Evolutionary conservation across 2,797 vertebrate species (phyloP), one percentile per base, ranked within the genome.

Genomic region (Bradypodion ventrale): DNA sequence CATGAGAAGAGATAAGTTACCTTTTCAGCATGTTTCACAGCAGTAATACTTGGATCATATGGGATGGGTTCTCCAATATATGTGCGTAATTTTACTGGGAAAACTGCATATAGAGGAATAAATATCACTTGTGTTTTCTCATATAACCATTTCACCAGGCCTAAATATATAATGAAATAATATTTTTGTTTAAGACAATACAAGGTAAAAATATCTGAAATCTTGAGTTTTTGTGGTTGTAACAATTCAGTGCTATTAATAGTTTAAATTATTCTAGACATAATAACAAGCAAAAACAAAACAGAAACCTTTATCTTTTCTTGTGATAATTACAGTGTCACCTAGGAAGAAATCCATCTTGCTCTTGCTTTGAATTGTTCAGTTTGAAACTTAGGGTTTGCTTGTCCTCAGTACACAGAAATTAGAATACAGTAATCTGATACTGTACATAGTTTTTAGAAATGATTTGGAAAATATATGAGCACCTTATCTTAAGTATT

Each of bases 41-140:
- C 95, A 19, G 94, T 97, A 23, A 97, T 27, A 88, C 97, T 96
- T 0, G 98, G 97, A 84, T 99, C 98, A 0, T 98, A 98, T 0
- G 97, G 97, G 92, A 99, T 99, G 37, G 98, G 98, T 88, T 99
- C 97, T 40, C 98, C 98, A 37, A 99, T 96, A 85, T 97, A 99
- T 0, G 98, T 99, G 52, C 97, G 95, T 60, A 99, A 97, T 92
- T 99, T 99, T 66, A 99, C 98, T 5, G 98, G 98, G 94, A 99
- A 98, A 44, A 98, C 98, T 81, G 98, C 98, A 0, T 98, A 98
- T 0, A 97, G 91, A 1, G 98, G 98, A 80, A 94, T 97, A 5
- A 96, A 60, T 0, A 97, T 97, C 75, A 97, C 81, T 59, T 97
- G 97, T 89, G 98, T 98, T 27, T 94, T 95, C 90, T 99, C 97